A percentile compares a stretch with the other conserved stretches of the same genome.
Evolutionary conservation across 1,140 invertebrate genomes (phyloP).

Genomic region (Hylaeus anthracinus): DNA sequence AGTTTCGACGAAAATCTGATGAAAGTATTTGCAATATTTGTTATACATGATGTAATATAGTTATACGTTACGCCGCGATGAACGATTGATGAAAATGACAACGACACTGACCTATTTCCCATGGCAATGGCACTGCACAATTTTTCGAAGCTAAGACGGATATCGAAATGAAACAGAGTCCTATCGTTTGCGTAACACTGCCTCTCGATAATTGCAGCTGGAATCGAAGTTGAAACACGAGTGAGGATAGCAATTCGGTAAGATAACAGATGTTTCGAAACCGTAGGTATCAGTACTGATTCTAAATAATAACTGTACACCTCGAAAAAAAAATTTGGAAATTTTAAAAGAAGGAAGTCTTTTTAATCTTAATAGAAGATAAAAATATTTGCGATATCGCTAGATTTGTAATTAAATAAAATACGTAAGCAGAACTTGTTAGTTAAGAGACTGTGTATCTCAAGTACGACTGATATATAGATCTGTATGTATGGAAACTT

Average conservation of each 20-base stretch:
- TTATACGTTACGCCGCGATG: neutral
- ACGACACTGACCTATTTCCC: slow-evolving; percentile 11
- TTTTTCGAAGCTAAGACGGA: neutral
- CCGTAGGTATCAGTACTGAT: too few species aligned
- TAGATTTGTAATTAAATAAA: neutral
- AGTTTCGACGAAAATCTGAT: neutral
- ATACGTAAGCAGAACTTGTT: neutral
- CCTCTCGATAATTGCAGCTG: neutral
- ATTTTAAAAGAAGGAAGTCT: too few species aligned
- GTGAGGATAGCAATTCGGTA: too few species aligned
- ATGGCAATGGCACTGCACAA: neutral
- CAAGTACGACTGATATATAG: too few species aligned
- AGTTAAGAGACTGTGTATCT: too few species aligned
- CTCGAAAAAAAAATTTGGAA: too few species aligned
- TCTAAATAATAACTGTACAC: too few species aligned
- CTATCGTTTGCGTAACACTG: neutral
- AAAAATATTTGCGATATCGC: too few species aligned
- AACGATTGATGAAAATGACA: slow-evolving; percentile 4
- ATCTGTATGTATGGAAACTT: too few species aligned
- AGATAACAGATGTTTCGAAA: too few species aligned
- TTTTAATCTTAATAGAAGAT: too few species aligned
- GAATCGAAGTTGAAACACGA: too few species aligned
- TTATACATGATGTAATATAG: slow-evolving; percentile 8
- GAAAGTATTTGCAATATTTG: slow-evolving; percentile 4
- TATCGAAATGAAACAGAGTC: neutral